These are phyloP conservation scores for Tragelaphus strepsiceros DNA, from an alignment of 2,113 vertebrate genomes.

Conservation along the genomic window DNA sequence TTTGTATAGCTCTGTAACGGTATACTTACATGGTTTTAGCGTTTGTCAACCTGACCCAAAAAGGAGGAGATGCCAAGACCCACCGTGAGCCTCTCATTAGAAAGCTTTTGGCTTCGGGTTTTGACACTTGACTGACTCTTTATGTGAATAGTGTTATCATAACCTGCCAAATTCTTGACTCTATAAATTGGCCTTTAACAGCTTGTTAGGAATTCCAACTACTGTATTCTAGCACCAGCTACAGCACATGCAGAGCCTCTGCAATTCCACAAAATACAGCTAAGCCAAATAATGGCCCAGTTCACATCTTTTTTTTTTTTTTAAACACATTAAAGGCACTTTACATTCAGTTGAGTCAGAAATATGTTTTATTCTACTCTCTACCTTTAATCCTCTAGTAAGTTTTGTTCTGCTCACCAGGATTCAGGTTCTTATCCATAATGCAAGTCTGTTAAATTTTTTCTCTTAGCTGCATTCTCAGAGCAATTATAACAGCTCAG, in stretches of 20 bases:
- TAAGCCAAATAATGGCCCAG: background rate
- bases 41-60: conserved; percentile 44
- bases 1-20: background rate
- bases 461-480: background rate
- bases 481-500: fast-evolving
- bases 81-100: background rate
- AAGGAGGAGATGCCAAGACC: conserved; percentile 26
- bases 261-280: background rate
- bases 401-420: background rate
- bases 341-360: background rate
- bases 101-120: conserved; percentile 10
- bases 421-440: background rate
- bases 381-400: background rate
- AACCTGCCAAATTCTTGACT: conserved; percentile 27
- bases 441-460: background rate
- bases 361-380: background rate
- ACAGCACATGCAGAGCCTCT: background rate
- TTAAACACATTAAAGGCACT: background rate
- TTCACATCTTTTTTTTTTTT: background rate
- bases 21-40: background rate
- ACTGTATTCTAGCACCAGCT: background rate
- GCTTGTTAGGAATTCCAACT: background rate
- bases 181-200: background rate
- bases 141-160: background rate
- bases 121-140: background rate